A percentile compares a stretch with the other conserved stretches of the same genome.
phyloP scores from a whole-genome alignment of 2,113 vertebrate genomes.

The Scophthalmus maximus region DNA sequence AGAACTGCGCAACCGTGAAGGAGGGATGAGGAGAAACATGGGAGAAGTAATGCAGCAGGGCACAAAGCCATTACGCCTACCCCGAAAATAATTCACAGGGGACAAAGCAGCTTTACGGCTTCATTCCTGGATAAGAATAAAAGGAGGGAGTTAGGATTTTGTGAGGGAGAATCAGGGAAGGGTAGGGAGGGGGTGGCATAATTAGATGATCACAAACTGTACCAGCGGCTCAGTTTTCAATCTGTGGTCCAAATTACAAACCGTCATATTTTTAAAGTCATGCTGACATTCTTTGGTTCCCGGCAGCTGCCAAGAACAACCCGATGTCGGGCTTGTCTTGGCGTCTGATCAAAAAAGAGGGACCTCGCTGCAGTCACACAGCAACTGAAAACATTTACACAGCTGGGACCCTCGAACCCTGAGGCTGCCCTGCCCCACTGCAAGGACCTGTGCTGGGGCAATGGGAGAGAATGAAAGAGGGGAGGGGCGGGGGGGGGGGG shows the following conservation, averaged over 20 bases:
- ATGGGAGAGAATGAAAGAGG: conserved; percentile 13
- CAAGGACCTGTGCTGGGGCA: conserved; percentile 61
- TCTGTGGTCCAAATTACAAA: conserved; percentile 91
- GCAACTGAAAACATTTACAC: conserved; percentile 99
- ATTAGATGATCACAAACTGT: conserved; percentile 89
- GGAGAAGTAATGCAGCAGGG: conserved; percentile 71
- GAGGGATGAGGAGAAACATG: conserved; percentile 65
- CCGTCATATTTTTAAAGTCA: conserved; percentile 94
- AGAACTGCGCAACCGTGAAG: conserved; percentile 61
- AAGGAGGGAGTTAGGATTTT: conserved; percentile 69
- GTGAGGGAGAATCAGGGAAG: conserved; percentile 57
- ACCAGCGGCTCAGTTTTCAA: conserved; percentile 89
- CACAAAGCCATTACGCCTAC: conserved; percentile 77
- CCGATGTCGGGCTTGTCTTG: conserved; percentile 92
- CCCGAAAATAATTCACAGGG: conserved; percentile 78
- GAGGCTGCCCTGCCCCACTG: conserved; percentile 82
- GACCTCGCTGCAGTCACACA: conserved; percentile 89
- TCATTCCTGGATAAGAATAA: conserved; percentile 83
- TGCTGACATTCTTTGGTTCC: conserved; percentile 95
- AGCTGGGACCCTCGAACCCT: conserved; percentile 91
- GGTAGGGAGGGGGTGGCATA: conserved; percentile 75
- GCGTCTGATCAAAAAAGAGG: conserved; percentile 90
- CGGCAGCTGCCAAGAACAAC: conserved; percentile 95
- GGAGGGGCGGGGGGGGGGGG: background rate
- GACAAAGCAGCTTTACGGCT: conserved; percentile 71